Percentiles rank a stretch among this genome's conserved stretches.
These are phyloP conservation scores for Acanthosoma haemorrhoidale DNA, from an alignment of 2,888 invertebrate species.

Conservation along the genomic window DNA sequence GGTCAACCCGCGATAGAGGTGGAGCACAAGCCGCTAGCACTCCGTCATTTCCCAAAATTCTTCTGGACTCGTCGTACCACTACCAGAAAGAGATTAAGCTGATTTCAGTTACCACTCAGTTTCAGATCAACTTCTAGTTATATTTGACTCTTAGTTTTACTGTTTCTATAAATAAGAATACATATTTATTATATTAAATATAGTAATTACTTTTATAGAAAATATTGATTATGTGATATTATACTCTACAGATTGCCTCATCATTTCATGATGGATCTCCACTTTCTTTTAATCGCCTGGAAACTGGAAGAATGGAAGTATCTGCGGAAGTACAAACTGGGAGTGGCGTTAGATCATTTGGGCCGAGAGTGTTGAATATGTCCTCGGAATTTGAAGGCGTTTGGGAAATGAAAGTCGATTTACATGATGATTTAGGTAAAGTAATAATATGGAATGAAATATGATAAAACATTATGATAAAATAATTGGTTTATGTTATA, in stretches of 20 bases:
- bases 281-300: slow-evolving; percentile 59
- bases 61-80: too few relatives aligned
- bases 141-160: neutral
- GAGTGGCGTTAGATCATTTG: slow-evolving; percentile 61
- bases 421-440: slow-evolving; percentile 59
- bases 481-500: too few relatives aligned
- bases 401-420: slow-evolving; percentile 77
- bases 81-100: too few relatives aligned
- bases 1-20: too few relatives aligned
- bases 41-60: too few relatives aligned
- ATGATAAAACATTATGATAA: too few relatives aligned
- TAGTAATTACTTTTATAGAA: neutral
- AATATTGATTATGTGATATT: neutral
- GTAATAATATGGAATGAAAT: too few relatives aligned
- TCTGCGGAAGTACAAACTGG: slow-evolving; percentile 57
- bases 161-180: neutral
- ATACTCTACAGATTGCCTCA: slow-evolving; percentile 62
- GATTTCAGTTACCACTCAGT: too few relatives aligned
- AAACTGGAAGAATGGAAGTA: slow-evolving; percentile 62
- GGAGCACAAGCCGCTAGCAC: too few relatives aligned
- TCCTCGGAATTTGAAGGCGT: slow-evolving; percentile 65
- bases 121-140: neutral
- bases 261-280: slow-evolving; percentile 88
- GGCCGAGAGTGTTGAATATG: slow-evolving; percentile 56
- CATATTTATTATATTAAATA: neutral